Base-by-base conservation (phyloP, 1,140 invertebrate genomes). In the Wasmannia auropunctata region DNA sequence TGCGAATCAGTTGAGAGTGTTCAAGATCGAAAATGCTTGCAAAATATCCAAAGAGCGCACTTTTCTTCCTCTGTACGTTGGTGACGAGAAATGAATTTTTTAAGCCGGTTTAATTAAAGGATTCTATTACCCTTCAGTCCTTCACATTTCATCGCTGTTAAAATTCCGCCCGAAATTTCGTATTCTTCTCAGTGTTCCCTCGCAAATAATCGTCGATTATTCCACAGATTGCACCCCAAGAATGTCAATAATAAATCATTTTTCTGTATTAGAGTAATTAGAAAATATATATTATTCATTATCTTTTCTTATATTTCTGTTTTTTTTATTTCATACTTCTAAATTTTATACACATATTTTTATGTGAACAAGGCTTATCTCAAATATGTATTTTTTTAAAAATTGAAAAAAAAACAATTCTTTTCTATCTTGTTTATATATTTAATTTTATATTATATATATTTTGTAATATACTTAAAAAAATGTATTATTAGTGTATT, bases 51-150 rank as follows among this genome's bases (percentile, higher is more conserved):
- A 43, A 14, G 76, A 46, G 5, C 8, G 25, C n/a, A 40, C 4
- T 31, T 2, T 65, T 28, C 28, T 65, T 28, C 40, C 19, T 34
- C 16, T 22, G 51, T 25, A 19, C 19, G 25, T 6, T 37, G 14
- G 43, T 67, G 46, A 80, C 63, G 25, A n/a, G 37, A 31, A 72
- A 81, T 81, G 65, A 72, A 81, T 83, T 83, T 74, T 83, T 83
- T 83, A 83, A 83, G 51, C 67, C 28, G 40, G 7, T 74, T 83
- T 83, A 83, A 83, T 83, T 74, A 83, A 83, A 83, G 51, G 37
- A 72, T 81, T 37, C 63, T 81, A 43, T 70, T 56, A 69, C 49
- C 22, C 65, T 72, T 7, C 67, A 19, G 54, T 34, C 22, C 65
- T 72, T 7, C 67, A 19, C 67, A 37, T 74, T 80, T 80, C 63